phyloP scores from a whole-genome alignment of 2,113 vertebrate species.

The Plecturocebus donacophilus region DNA sequence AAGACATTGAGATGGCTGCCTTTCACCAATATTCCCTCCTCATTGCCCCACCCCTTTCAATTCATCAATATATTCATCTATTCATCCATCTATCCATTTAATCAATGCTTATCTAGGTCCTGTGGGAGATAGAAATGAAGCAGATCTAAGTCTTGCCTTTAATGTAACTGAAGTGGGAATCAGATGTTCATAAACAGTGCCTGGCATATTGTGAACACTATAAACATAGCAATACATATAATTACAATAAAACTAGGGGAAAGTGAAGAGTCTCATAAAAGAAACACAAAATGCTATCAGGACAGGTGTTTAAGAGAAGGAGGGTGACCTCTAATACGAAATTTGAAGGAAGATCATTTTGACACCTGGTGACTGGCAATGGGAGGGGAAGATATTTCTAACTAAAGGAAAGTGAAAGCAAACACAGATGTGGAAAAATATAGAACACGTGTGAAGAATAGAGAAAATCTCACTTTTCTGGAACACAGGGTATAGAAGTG shows the following conservation, averaged over 20 bases:
- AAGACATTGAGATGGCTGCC: background rate
- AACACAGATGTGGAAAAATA: background rate
- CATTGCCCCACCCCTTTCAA: background rate
- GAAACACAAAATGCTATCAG: background rate
- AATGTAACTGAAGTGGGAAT: background rate
- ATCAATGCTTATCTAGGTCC: background rate
- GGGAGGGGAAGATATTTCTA: background rate
- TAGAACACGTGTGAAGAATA: background rate
- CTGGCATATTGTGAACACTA: background rate
- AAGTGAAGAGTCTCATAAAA: background rate
- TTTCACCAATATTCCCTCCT: background rate
- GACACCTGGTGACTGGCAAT: background rate
- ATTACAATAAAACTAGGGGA: background rate
- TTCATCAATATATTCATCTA: background rate
- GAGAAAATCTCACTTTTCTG: background rate
- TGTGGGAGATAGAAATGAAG: background rate
- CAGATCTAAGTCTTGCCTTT: background rate
- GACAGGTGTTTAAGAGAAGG: background rate
- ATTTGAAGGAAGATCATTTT: conserved; percentile 18
- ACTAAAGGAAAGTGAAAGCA: background rate
- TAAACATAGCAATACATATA: background rate
- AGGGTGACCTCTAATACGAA: background rate
- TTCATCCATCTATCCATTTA: background rate
- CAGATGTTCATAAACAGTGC: background rate
- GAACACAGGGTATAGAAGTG: background rate